Percentiles rank a stretch among this genome's conserved stretches.
phyloP scores from a whole-genome alignment of 1,140 invertebrate genomes.

The Trichonephila clavipes region DNA sequence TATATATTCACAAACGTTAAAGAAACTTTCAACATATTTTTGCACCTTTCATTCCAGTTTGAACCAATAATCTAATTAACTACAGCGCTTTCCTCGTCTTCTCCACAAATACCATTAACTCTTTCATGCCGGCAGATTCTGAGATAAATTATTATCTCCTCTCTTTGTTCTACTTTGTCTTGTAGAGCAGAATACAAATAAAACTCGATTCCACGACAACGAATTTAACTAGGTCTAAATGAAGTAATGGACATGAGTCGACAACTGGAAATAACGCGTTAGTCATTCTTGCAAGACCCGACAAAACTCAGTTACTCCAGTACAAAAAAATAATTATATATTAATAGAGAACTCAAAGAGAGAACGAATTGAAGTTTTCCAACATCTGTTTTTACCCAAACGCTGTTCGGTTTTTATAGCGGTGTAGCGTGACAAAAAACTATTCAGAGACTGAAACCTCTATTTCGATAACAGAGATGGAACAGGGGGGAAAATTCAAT shows the following conservation, averaged over 20 bases:
- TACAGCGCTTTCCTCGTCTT: too few relatives aligned
- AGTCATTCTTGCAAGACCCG: neutral
- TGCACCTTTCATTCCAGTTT: too few relatives aligned
- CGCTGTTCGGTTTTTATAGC: constrained; percentile 45
- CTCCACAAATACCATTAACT: neutral
- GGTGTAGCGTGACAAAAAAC: constrained; percentile 59
- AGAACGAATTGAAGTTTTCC: neutral
- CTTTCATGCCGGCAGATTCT: neutral
- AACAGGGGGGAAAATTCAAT: neutral
- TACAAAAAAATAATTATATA: constrained; percentile 59
- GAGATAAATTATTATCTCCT: neutral
- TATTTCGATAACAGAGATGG: constrained; percentile 43
- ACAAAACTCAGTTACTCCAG: neutral
- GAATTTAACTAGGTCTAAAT: neutral
- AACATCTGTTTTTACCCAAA: constrained; percentile 28
- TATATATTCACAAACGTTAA: too few relatives aligned
- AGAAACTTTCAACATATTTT: too few relatives aligned
- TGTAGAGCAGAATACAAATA: neutral
- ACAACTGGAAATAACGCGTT: neutral
- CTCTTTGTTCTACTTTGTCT: neutral
- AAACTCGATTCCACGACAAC: neutral
- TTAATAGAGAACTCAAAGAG: constrained; percentile 61
- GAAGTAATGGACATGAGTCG: constrained; percentile 36
- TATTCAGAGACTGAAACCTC: constrained; percentile 26
- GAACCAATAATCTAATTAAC: too few relatives aligned